phyloP scores from a whole-genome alignment of 2,113 vertebrate genomes.

The Macheiramphus alcinus region DNA sequence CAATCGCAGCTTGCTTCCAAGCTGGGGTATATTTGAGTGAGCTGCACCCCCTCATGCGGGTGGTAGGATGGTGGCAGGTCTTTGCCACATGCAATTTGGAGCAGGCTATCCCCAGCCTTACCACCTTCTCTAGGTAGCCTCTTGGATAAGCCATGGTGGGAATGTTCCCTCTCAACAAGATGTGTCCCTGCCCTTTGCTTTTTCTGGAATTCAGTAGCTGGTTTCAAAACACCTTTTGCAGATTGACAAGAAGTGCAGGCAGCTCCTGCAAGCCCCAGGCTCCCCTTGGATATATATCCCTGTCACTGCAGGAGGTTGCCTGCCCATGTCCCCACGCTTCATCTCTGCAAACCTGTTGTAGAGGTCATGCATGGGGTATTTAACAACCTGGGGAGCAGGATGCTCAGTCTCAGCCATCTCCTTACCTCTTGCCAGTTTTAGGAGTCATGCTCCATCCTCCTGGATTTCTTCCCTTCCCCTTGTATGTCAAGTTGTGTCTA shows the following conservation, averaged over 20 bases:
- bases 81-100: fast-evolving
- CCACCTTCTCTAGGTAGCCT: neutral
- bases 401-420: neutral
- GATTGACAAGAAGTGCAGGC: neutral
- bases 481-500: neutral
- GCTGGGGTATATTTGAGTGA: neutral
- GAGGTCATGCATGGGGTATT: neutral
- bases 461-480: neutral
- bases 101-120: neutral
- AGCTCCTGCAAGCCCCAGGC: neutral
- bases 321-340: fast-evolving
- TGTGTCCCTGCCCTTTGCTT: neutral
- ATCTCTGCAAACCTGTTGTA: neutral
- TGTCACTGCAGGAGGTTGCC: no score
- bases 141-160: neutral
- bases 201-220: neutral
- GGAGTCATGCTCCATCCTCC: neutral
- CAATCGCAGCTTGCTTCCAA: neutral
- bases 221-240: neutral
- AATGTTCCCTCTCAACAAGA: fast-evolving
- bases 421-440: neutral
- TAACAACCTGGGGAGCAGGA: fast-evolving
- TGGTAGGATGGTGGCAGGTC: neutral
- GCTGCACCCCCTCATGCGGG: fast-evolving
- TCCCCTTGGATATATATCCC: fast-evolving